Conservation (phyloP, 2,113 vertebrate species). For the Corapipo altera region DNA sequence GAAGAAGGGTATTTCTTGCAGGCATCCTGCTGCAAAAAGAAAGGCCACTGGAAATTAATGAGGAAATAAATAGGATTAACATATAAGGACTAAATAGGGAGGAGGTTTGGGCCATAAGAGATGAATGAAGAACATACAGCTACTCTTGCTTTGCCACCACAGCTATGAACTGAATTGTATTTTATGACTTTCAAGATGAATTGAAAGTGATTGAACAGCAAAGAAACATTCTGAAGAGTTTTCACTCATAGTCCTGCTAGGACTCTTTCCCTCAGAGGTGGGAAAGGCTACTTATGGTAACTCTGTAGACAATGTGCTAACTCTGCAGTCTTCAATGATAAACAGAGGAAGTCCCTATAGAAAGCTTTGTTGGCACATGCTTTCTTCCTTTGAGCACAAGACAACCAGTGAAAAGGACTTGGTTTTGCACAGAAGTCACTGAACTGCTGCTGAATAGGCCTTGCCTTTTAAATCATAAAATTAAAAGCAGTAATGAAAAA, state of each 20-base stretch:
- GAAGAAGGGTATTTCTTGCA: neutral
- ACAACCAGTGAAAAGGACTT: neutral
- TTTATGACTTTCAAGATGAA: neutral
- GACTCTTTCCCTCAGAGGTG: accelerated
- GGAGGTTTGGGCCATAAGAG: neutral
- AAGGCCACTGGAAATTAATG: neutral
- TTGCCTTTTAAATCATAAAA: neutral
- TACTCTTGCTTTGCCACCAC: neutral
- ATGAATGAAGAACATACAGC: neutral
- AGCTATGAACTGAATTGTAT: neutral
- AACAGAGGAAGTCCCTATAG: neutral
- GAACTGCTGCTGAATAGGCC: neutral
- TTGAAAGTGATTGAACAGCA: neutral
- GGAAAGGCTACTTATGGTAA: neutral
- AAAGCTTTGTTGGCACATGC: neutral
- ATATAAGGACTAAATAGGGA: neutral
- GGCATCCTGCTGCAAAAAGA: neutral
- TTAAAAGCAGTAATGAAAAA: neutral
- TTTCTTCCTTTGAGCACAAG: neutral
- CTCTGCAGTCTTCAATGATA: neutral
- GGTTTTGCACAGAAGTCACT: neutral
- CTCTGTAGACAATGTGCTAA: neutral
- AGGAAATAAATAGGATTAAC: neutral
- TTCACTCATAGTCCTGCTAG: neutral
- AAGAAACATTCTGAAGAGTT: neutral